Evolutionary conservation across 2,888 invertebrate genomes (phyloP), one percentile per base, ranked within the genome.

Genomic region (Oeneis ivallda): DNA sequence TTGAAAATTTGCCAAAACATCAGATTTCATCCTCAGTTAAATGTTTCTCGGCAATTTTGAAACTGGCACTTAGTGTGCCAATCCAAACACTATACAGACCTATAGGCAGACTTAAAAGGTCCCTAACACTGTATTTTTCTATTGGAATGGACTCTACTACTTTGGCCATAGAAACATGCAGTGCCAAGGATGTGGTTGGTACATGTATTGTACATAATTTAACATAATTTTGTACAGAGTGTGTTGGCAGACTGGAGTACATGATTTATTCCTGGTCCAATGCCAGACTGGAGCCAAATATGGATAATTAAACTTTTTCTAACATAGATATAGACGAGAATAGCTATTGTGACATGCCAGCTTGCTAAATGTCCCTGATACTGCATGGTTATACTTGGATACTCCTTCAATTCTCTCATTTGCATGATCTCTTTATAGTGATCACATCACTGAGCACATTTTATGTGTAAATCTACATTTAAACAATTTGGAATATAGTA

Each of bases 381-480:
- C 19, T 54, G 37, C 41, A 41, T 13, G 6, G 17, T 11, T 39
- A 5, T 56, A 10, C 17, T 15, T 11, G 41, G 13, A 41, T 19
- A 41, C 41, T 41, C 41, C 13, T 39, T 41, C 6, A 41, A 54
- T 54, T n/a, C 15, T 52, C 11, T 50, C 15, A 49, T 66, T 68
- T 79, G 79, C 79, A 80, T 80, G 77, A 66, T 62, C 47, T 63
- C 41, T 62, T 45, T 39, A 64, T 64, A 64, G 62, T 62, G 68
- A 67, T 57, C 64, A 50, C 66, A 73, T 75, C 72, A 76, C 72
- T 34, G 71, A 76, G 75, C 77, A 79, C 81, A 71, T 75, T 39
- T 52, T 52, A 82, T 89, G 90, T 89, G 90, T 89, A 89, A 89
- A 88, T 89, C 89, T 89, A 88, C 87, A 83, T 76, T 19, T 70